phyloP scores from a whole-genome alignment of 2,888 invertebrate genomes.

The Nomada fabriciana region DNA sequence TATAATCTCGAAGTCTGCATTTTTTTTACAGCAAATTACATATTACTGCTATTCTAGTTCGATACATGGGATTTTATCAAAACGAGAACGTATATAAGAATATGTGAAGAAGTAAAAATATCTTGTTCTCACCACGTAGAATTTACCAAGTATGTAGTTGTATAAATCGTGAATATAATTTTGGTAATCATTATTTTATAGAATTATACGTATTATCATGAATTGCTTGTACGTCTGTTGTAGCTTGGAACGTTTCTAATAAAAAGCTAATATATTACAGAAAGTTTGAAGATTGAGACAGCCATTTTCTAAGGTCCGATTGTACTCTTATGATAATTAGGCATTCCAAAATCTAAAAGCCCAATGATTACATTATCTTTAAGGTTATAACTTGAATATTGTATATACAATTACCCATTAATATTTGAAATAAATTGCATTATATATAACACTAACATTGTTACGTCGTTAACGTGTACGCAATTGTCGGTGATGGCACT shows the following conservation, averaged over 20 bases:
- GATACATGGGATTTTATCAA: not conserved
- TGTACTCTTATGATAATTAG: slow-evolving; percentile 78
- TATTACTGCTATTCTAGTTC: slow-evolving; percentile 23
- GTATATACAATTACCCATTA: slow-evolving; percentile 82
- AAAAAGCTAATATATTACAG: slow-evolving; percentile 26
- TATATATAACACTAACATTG: slow-evolving; percentile 65
- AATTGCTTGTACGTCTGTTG: slow-evolving; percentile 15
- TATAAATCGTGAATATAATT: slow-evolving; percentile 37
- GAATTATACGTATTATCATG: slow-evolving; percentile 26
- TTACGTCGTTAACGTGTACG: slow-evolving; percentile 47
- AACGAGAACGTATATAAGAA: not conserved
- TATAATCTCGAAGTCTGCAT: slow-evolving; percentile 20
- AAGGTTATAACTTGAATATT: slow-evolving; percentile 77
- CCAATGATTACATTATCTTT: slow-evolving; percentile 78
- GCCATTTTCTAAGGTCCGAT: slow-evolving; percentile 73
- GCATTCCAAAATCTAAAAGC: slow-evolving; percentile 82
- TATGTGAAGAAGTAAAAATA: not conserved
- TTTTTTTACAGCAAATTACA: slow-evolving; percentile 8
- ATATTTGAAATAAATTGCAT: slow-evolving; percentile 79
- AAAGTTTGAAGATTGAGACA: slow-evolving; percentile 77
- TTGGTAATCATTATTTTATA: slow-evolving; percentile 33
- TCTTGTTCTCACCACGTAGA: not conserved
- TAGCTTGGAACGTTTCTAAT: slow-evolving; percentile 24
- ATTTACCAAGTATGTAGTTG: slow-evolving; percentile 8
- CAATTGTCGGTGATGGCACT: slow-evolving; percentile 47